Conservation (phyloP, 2,797 vertebrate species). For the Lepilemur ruficaudatus region DNA sequence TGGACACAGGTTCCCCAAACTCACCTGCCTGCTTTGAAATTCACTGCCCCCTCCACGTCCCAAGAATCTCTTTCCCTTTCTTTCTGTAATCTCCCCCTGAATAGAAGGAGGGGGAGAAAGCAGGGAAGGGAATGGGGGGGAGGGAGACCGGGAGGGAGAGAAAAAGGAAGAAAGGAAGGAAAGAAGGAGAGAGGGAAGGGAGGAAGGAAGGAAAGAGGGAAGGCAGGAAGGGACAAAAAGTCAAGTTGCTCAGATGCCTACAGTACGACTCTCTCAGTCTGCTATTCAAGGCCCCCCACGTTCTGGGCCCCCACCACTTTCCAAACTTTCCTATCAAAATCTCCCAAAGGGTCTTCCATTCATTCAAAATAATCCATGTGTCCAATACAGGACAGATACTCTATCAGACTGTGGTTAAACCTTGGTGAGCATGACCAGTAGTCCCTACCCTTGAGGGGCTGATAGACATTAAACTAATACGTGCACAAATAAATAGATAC, state of each 20-base stretch:
- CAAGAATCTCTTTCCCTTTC: not conserved
- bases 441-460: not conserved
- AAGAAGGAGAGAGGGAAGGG: accelerated
- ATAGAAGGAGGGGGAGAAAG: not conserved
- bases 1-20: not conserved
- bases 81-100: not conserved
- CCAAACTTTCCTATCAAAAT: not conserved
- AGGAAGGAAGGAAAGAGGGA: not conserved
- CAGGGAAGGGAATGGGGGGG: too few species aligned
- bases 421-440: not conserved
- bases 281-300: not conserved
- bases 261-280: not conserved
- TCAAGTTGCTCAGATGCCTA: not conserved
- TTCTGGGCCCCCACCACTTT: not conserved
- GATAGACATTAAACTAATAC: not conserved
- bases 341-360: not conserved
- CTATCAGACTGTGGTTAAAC: not conserved
- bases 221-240: not conserved
- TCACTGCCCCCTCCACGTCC: too few species aligned
- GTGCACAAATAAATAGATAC: not conserved
- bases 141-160: not conserved
- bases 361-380: not conserved
- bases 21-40: not conserved
- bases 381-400: not conserved
- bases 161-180: accelerated